Conservation (phyloP, 2,797 vertebrate genomes). For the Cirrhinus mrigala region DNA sequence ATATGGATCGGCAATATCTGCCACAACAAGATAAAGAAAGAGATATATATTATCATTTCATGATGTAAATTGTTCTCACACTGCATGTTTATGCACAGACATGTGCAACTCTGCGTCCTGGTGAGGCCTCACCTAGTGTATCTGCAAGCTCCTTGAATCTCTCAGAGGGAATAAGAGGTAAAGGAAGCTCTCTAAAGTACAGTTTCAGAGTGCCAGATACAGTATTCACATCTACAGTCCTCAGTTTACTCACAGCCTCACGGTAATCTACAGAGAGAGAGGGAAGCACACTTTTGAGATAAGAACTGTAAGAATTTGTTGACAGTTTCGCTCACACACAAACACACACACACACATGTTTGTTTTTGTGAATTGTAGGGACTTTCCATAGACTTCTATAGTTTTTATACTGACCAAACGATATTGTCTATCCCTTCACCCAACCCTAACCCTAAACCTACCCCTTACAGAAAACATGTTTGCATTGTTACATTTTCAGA, state of each 20-base stretch:
- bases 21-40: background rate
- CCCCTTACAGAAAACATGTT: too few relatives aligned
- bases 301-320: background rate
- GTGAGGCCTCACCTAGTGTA: constrained; percentile 68
- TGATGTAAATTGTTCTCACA: background rate
- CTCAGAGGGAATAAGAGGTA: constrained; percentile 75
- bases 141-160: constrained; percentile 72
- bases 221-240: constrained; percentile 73
- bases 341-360: background rate
- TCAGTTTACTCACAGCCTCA: constrained; percentile 75
- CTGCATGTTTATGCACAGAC: background rate
- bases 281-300: background rate
- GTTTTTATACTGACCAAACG: too few relatives aligned
- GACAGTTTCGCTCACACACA: background rate
- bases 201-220: constrained; percentile 80
- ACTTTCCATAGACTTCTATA: background rate
- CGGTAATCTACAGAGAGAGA: constrained; percentile 69
- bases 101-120: background rate
- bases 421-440: too few relatives aligned
- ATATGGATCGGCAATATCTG: constrained; percentile 72
- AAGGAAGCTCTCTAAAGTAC: constrained; percentile 80
- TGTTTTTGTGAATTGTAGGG: too few relatives aligned
- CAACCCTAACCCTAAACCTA: too few relatives aligned
- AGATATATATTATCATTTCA: background rate
- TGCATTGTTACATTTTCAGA: too few relatives aligned